phyloP scores from a whole-genome alignment of 1,140 invertebrate genomes.

The Aphidius ervi region DNA sequence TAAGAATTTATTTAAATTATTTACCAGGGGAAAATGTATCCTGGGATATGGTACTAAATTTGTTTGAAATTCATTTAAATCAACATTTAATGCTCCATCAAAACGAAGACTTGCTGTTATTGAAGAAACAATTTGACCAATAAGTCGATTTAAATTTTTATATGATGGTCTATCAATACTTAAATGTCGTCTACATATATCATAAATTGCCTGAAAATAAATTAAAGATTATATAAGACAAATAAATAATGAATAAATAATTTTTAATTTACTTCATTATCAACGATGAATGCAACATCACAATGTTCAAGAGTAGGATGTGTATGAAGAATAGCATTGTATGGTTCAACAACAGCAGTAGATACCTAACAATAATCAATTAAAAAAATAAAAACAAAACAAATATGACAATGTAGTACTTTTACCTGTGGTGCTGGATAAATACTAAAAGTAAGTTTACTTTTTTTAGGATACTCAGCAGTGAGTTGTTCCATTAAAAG shows the following conservation, averaged over 20 bases:
- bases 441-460: constrained; percentile 62
- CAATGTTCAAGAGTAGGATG: constrained; percentile 69
- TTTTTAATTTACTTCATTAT: constrained; percentile 46
- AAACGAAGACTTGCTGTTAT: constrained; percentile 80
- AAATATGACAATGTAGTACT: neutral
- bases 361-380: constrained; percentile 45
- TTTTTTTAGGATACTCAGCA: constrained; percentile 61
- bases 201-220: constrained; percentile 62
- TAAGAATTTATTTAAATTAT: neutral
- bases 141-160: constrained; percentile 62
- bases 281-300: constrained; percentile 69
- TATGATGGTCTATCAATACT: constrained; percentile 64
- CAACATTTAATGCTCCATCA: constrained; percentile 78
- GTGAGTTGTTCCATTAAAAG: constrained; percentile 60
- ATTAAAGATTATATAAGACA: neutral
- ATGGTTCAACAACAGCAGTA: constrained; percentile 67
- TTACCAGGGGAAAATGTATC: constrained; percentile 71
- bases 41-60: constrained; percentile 71
- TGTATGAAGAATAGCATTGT: constrained; percentile 67
- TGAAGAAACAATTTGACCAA: constrained; percentile 65
- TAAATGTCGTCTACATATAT: constrained; percentile 63
- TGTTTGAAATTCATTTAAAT: constrained; percentile 78
- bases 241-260: constrained; percentile 1
- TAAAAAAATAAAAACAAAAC: neutral
- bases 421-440: constrained; percentile 62